phyloP scores from a whole-genome alignment of 2,113 vertebrate genomes.

The Muscicapa adusta region DNA sequence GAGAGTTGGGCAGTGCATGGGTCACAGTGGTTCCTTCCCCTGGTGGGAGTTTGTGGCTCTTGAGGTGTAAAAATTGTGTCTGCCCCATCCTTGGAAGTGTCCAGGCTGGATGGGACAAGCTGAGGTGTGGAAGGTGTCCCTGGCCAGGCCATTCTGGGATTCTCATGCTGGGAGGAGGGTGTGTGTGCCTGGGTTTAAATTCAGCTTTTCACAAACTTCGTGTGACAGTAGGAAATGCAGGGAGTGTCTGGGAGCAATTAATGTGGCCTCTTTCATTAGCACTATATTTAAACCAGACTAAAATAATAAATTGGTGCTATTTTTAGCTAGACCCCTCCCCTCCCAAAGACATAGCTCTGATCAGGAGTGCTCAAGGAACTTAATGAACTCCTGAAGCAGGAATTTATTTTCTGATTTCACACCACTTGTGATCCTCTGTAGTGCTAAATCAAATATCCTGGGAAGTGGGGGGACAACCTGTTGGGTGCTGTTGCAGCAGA shows the following conservation, averaged over 20 bases:
- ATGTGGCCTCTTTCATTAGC: not conserved
- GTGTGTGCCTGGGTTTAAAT: not conserved
- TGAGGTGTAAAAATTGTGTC: not conserved
- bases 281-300: not conserved
- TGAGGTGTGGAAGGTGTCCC: not conserved
- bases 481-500: not conserved
- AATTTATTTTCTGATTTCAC: not conserved
- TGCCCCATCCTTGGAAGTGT: not conserved
- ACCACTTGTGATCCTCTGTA: not conserved
- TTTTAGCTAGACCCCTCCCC: not conserved
- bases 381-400: not conserved
- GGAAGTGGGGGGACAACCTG: not conserved
- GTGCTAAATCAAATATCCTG: not conserved
- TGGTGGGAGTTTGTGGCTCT: not conserved
- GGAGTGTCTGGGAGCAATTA: not conserved
- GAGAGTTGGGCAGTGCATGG: not conserved
- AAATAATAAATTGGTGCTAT: conserved; percentile 3
- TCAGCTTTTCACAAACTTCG: not conserved
- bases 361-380: not conserved
- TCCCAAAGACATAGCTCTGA: not conserved
- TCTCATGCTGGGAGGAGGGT: not conserved
- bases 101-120: fast-evolving
- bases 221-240: not conserved
- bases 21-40: not conserved
- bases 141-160: not conserved